These are phyloP conservation scores for Eupithecia tripunctaria DNA, from an alignment of 2,888 invertebrate genomes.

Conservation along the genomic window DNA sequence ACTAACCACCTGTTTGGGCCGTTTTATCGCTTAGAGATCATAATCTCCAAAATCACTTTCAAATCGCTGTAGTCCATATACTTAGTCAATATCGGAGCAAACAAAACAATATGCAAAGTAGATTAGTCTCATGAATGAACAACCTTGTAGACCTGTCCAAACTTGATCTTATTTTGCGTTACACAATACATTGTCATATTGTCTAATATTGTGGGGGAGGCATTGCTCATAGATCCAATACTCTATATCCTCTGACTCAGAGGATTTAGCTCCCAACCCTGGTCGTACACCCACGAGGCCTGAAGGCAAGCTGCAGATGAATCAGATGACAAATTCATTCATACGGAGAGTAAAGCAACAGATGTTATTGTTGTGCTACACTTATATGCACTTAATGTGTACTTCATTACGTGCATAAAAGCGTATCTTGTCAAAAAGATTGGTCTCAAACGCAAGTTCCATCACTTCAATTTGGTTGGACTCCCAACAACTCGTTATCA, in stretches of 20 bases:
- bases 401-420: not conserved
- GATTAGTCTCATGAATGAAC: conserved; percentile 26
- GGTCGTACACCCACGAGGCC: conserved; percentile 56
- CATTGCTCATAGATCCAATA: conserved; percentile 61
- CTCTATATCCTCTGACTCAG: conserved; percentile 57
- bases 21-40: not conserved
- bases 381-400: not conserved
- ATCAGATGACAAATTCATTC: conserved; percentile 5
- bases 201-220: conserved; percentile 52
- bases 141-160: conserved; percentile 33
- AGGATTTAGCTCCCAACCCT: conserved; percentile 42
- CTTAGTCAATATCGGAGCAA: conserved; percentile 16
- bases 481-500: not conserved
- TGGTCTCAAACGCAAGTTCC: not conserved
- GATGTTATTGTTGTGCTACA: conserved; percentile 2
- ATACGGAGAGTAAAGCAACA: not conserved
- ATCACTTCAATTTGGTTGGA: not conserved
- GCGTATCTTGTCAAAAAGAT: not conserved
- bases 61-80: not conserved
- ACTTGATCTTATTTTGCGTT: conserved; percentile 33
- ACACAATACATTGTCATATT: conserved; percentile 41
- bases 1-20: not conserved
- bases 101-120: conserved; percentile 26
- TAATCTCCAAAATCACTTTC: not conserved
- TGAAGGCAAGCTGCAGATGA: conserved; percentile 10